These are phyloP conservation scores for Bathynomus jamesi DNA, from an alignment of 1,140 invertebrate species.

Conservation along the genomic window DNA sequence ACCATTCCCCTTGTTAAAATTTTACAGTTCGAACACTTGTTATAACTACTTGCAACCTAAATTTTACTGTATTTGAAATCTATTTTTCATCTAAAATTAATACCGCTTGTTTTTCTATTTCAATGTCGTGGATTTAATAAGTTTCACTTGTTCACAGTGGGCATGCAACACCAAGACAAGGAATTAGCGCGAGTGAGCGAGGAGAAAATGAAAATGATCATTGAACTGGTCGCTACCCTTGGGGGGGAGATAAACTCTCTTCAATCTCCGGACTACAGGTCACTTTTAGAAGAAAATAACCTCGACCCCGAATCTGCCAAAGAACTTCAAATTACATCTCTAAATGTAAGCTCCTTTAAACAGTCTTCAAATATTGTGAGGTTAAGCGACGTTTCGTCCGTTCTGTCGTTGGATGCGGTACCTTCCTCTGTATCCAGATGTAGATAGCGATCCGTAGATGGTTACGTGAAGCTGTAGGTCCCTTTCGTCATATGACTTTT, in stretches of 20 bases:
- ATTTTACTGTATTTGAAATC: no score
- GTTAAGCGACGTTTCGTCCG: no score
- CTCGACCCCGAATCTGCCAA: constrained; percentile 31
- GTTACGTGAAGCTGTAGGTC: no score
- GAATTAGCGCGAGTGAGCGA: constrained; percentile 76
- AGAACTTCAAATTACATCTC: constrained; percentile 29
- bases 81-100: constrained; percentile 49
- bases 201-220: constrained; percentile 76
- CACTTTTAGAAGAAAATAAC: constrained; percentile 36
- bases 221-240: constrained; percentile 60
- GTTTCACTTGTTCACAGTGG: no score
- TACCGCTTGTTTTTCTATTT: constrained; percentile 58
- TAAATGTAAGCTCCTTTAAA: constrained; percentile 13
- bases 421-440: no score
- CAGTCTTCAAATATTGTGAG: not conserved
- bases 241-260: constrained; percentile 17
- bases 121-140: no score
- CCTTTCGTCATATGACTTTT: no score
- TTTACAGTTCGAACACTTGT: no score
- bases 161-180: constrained; percentile 73
- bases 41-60: no score
- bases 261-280: constrained; percentile 24
- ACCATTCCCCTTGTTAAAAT: no score
- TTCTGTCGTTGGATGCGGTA: no score
- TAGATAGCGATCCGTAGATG: no score